These are phyloP conservation scores for Illadopsis cleaveri DNA, from an alignment of 2,113 vertebrate genomes.

Conservation along the genomic window DNA sequence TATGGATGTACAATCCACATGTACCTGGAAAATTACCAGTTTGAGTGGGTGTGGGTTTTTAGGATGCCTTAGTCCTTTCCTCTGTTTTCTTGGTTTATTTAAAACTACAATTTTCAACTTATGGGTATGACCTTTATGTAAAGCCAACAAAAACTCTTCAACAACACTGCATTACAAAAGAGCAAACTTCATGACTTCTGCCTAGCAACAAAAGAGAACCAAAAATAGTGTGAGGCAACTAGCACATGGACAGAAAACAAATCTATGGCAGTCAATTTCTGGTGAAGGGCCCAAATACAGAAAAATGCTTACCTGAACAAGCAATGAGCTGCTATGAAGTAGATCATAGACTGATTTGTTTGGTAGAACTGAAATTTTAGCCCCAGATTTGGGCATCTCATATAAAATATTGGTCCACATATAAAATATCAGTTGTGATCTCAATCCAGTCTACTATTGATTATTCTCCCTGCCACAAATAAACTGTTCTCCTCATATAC, in stretches of 20 bases:
- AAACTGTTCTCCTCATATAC: not conserved
- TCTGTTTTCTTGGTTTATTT: not conserved
- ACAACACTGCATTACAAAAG: not conserved
- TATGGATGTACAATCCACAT: fast-evolving
- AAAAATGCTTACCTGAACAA: not conserved
- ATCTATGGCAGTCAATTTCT: not conserved
- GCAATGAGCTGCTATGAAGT: not conserved
- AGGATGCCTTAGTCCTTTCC: not conserved
- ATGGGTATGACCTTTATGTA: not conserved
- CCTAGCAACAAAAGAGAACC: not conserved
- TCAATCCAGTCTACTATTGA: not conserved
- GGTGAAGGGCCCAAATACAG: not conserved
- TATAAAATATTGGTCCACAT: not conserved
- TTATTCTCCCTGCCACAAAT: not conserved
- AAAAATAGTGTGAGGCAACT: not conserved
- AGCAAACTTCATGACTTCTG: not conserved
- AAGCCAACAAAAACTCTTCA: constrained; percentile 1
- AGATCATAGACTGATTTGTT: not conserved
- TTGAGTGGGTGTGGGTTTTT: not conserved
- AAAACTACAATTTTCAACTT: not conserved
- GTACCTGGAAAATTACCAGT: not conserved
- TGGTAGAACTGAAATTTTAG: not conserved
- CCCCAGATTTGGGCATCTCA: not conserved
- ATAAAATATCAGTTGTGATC: not conserved
- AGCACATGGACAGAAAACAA: not conserved